These are phyloP conservation scores for Lasioglossum baleicum DNA, from an alignment of 1,140 invertebrate genomes.

Conservation along the genomic window DNA sequence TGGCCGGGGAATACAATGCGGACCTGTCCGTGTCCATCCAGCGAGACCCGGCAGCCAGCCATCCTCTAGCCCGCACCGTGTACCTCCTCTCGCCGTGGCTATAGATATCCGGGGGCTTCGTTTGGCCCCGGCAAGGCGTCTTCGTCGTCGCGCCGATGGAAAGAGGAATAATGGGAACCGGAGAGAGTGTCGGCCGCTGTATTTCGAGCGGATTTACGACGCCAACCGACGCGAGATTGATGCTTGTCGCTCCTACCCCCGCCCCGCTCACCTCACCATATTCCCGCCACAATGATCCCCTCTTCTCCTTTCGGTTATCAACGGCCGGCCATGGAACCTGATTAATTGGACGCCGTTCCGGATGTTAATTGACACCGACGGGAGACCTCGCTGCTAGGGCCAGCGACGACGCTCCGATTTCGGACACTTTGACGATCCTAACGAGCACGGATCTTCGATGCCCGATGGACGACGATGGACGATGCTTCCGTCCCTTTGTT, in stretches of 20 bases:
- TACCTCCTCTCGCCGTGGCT: constrained; percentile 68
- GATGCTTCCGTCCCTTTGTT: no score
- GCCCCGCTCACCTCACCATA: background rate
- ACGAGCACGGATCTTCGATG: background rate
- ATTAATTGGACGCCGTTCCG: background rate
- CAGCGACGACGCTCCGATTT: background rate
- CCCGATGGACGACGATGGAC: no score
- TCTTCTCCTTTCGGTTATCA: constrained; percentile 1
- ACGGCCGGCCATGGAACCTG: background rate
- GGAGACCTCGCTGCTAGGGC: background rate
- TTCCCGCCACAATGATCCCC: no score
- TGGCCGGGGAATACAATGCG: constrained; percentile 79
- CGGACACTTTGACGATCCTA: background rate
- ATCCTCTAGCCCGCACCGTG: constrained; percentile 69
- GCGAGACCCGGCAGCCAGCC: constrained; percentile 70
- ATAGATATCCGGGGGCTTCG: constrained; percentile 69
- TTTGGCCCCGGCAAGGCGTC: constrained; percentile 21
- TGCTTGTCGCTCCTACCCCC: constrained; percentile 9
- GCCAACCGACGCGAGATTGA: constrained; percentile 31
- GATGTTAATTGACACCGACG: constrained; percentile 31
- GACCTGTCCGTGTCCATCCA: constrained; percentile 79
- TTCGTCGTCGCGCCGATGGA: constrained; percentile 45
- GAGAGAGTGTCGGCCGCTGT: constrained; percentile 35
- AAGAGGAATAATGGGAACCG: constrained; percentile 35
- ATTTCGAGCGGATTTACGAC: constrained; percentile 36